Evolutionary conservation across 2,113 vertebrate species (phyloP).

Genomic region (Oenanthe oenanthe): DNA sequence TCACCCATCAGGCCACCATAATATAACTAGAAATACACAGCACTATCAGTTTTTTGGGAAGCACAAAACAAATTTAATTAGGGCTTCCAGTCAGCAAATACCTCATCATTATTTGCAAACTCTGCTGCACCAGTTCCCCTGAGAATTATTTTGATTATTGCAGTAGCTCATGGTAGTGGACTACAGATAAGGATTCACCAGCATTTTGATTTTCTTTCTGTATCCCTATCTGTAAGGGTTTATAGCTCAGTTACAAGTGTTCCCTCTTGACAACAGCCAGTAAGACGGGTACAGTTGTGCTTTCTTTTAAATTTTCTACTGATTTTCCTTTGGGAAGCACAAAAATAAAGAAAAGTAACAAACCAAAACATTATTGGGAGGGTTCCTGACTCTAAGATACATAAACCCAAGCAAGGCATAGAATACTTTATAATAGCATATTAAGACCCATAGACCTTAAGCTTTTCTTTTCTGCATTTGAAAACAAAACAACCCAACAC

Average conservation of each 20-base stretch:
- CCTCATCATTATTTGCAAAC: background rate
- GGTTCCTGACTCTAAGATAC: background rate
- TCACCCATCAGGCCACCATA: background rate
- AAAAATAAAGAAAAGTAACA: background rate
- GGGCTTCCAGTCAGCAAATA: conserved; percentile 5
- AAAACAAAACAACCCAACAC: background rate
- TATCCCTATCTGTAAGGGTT: background rate
- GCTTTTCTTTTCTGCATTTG: background rate
- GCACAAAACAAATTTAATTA: background rate
- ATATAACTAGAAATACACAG: background rate
- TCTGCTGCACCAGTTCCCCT: background rate
- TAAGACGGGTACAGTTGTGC: background rate
- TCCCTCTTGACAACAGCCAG: background rate
- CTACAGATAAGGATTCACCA: background rate
- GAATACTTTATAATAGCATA: background rate
- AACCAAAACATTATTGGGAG: background rate
- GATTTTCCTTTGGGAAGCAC: background rate
- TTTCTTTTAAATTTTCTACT: background rate
- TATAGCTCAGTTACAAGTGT: background rate
- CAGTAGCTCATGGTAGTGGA: background rate
- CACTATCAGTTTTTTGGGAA: background rate
- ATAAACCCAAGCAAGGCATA: background rate
- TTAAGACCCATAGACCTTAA: background rate
- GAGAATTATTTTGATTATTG: background rate
- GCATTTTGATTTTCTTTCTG: background rate